Base-by-base conservation (phyloP, 2,797 vertebrate species). In the Pelobates cultripes region DNA sequence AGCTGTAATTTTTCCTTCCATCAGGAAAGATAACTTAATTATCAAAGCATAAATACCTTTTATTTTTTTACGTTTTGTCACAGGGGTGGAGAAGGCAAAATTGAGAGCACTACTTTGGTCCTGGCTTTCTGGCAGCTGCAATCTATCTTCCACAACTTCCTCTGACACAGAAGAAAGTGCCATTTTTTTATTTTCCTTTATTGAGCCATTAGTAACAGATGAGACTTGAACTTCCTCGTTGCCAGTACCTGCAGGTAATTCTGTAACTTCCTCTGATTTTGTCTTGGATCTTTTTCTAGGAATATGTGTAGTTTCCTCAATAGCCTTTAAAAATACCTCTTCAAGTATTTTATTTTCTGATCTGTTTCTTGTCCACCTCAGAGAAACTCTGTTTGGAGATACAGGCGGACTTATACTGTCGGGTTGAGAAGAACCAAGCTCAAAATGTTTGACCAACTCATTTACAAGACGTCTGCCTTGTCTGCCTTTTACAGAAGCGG, bases 81-180 rank as follows among this genome's bases (percentile, higher is more conserved):
- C 88, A 77, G 95, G 92, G 64, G 95, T 92, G 13, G 96, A 94
- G 88, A 95, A 96, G 75, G 91, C 87, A 83, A 94, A 93, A 0
- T 95, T 86, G 78, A 90, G 87, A 80, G 85, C 73, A n/a, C 87
- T 43, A n/a, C 87, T 43, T 77, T 7, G 44, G 44, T 86, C 86
- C 47, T n/a, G 76, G 68, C 47, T 81, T 41, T 12, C n/a, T 14
- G 85, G 67, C 40, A 75, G 85, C n/a, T 63, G 5, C 6, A 77
- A 74, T 15, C 9, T 44, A 43, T 88, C 83, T 51, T 88, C 77
- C 45, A 63, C 84, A 45, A 4, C 41, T 51, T 88, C 85, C 72
- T 90, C 88, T 40, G 82, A 0, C 28, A 80, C 0, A 0, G 73
- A 74, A 44, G 13, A 3, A 41, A 86, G 75, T 0, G 3, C 15